Evolutionary conservation across 1,140 invertebrate genomes (phyloP).

Genomic region (Nasonia vitripennis): DNA sequence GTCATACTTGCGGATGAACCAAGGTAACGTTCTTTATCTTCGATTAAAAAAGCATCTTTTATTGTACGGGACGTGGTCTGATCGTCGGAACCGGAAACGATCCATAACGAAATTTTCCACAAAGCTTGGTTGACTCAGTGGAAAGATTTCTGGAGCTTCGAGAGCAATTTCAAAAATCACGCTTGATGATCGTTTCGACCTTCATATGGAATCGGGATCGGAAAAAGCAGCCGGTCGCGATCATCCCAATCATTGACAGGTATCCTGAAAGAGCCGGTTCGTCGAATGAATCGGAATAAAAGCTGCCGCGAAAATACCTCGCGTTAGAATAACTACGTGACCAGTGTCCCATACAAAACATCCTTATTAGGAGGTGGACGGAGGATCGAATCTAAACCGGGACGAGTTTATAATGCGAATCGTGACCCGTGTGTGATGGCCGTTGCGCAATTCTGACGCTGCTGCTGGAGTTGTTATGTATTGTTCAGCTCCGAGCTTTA

Average conservation of each 20-base stretch:
- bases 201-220: not conserved
- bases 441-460: not conserved
- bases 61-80: too few relatives aligned
- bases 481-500: not conserved
- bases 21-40: not conserved
- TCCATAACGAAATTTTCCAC: not conserved
- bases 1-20: not conserved
- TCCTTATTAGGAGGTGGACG: conserved; percentile 26
- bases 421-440: not conserved
- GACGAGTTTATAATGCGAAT: not conserved
- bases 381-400: conserved; percentile 7
- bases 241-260: not conserved
- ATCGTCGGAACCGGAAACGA: too few relatives aligned
- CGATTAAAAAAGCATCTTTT: too few relatives aligned
- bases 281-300: not conserved
- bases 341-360: conserved; percentile 25
- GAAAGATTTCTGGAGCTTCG: not conserved
- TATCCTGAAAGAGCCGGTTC: not conserved
- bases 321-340: conserved; percentile 17
- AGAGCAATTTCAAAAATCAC: too few relatives aligned
- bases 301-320: not conserved
- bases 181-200: not conserved
- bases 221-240: too few relatives aligned
- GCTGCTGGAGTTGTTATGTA: not conserved
- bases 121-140: not conserved